phyloP scores from a whole-genome alignment of 1,140 invertebrate genomes.

The Anastrepha ludens region DNA sequence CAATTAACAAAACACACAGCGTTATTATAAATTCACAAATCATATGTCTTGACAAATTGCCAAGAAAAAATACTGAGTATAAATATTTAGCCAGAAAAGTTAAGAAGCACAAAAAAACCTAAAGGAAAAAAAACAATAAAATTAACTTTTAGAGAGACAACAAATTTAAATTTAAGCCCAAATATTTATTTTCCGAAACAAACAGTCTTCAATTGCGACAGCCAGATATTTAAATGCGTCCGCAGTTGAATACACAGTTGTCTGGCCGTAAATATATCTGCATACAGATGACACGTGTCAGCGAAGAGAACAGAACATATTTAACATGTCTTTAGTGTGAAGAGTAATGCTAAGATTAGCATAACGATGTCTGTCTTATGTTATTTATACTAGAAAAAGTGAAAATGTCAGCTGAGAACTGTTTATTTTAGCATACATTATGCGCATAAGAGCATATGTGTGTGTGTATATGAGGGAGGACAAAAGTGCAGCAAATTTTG shows the following conservation, averaged over 20 bases:
- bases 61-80: neutral
- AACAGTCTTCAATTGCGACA: neutral
- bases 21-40: constrained; percentile 34
- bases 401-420: neutral
- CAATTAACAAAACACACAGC: neutral
- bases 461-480: neutral
- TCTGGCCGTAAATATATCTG: constrained; percentile 10
- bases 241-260: neutral
- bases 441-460: neutral
- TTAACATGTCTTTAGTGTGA: constrained; percentile 9
- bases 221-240: neutral
- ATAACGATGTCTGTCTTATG: neutral
- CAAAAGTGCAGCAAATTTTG: neutral
- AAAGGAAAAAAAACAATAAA: neutral
- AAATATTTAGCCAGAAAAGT: neutral
- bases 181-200: neutral
- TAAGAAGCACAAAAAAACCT: neutral
- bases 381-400: constrained; percentile 24
- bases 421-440: constrained; percentile 1
- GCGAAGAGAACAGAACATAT: neutral
- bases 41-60: constrained; percentile 38
- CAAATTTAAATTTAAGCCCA: neutral
- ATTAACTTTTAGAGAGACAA: neutral
- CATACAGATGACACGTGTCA: neutral
- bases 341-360: constrained; percentile 23